phyloP scores from a whole-genome alignment of 2,888 invertebrate species.

The Endotricha flammealis region DNA sequence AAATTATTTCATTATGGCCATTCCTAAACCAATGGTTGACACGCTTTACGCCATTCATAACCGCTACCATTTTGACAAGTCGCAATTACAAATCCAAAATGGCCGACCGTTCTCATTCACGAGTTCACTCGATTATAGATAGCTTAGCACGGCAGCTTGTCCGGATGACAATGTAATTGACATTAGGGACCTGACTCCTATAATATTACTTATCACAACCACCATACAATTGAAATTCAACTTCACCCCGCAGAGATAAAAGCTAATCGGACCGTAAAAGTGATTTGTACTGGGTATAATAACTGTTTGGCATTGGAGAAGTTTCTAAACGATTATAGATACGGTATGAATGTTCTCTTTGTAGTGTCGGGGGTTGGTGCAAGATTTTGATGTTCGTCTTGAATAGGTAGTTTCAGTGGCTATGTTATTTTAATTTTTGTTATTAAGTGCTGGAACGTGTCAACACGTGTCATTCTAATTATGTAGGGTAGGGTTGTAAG shows the following conservation, averaged over 20 bases:
- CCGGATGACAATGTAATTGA: constrained; percentile 53
- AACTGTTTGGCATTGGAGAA: constrained; percentile 35
- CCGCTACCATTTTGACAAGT: not conserved
- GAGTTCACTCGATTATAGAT: constrained; percentile 38
- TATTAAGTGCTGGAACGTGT: too few species aligned
- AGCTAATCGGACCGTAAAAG: constrained; percentile 33
- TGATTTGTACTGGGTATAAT: constrained; percentile 30
- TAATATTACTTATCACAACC: constrained; percentile 16
- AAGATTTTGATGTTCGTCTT: too few species aligned
- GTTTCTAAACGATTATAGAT: constrained; percentile 51
- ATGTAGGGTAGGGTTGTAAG: too few species aligned
- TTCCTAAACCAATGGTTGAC: too few species aligned
- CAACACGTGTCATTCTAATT: too few species aligned
- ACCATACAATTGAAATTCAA: constrained; percentile 36
- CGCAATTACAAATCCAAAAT: not conserved
- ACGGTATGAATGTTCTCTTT: constrained; percentile 32
- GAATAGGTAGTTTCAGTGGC: too few species aligned
- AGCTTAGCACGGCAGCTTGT: constrained; percentile 38
- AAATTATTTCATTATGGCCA: too few species aligned
- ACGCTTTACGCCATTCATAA: too few species aligned
- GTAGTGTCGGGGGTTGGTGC: too few species aligned
- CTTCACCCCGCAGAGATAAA: constrained; percentile 34
- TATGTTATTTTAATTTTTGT: too few species aligned
- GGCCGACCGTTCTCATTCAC: constrained; percentile 10
- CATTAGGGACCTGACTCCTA: constrained; percentile 30